Percentiles rank a stretch among this genome's conserved stretches.
Evolutionary conservation across 2,888 invertebrate genomes (phyloP).

Genomic region (Branchellion lobata): DNA sequence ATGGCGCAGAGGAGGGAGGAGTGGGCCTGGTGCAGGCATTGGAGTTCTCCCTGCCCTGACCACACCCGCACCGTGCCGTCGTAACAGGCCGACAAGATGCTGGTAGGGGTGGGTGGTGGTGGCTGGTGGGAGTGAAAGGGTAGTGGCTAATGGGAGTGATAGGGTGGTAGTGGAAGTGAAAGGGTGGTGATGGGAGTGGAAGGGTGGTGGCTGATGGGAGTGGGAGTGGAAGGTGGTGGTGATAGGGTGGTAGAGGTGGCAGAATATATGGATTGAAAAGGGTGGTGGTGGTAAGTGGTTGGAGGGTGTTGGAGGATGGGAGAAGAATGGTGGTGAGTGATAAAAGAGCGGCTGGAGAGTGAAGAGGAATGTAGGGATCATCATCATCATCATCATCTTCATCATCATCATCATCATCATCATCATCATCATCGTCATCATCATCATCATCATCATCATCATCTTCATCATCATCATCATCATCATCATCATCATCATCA

Average conservation of each 20-base stretch:
- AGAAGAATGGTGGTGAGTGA: no score
- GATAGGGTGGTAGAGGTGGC: no score
- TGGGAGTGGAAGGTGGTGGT: background rate
- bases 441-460: slow-evolving; percentile 39
- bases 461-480: slow-evolving; percentile 20
- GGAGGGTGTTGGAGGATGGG: background rate
- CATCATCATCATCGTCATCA: slow-evolving; percentile 28
- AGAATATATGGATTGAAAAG: background rate
- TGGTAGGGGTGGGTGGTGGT: background rate
- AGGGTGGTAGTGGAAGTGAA: background rate
- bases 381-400: slow-evolving; percentile 26
- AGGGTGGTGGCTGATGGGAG: background rate
- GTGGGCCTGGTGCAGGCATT: background rate
- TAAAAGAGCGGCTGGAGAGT: no score
- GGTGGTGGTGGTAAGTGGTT: background rate
- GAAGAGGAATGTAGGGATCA: background rate
- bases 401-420: slow-evolving; percentile 40
- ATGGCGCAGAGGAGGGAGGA: background rate
- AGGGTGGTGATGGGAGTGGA: background rate
- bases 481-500: slow-evolving; percentile 22
- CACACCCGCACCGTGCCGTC: slow-evolving; percentile 28
- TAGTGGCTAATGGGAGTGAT: background rate
- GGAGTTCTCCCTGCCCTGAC: slow-evolving; percentile 8
- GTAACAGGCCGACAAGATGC: slow-evolving; percentile 32
- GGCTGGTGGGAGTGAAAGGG: no score